phyloP scores from a whole-genome alignment of 2,797 vertebrate genomes.

The Trichosurus vulpecula region DNA sequence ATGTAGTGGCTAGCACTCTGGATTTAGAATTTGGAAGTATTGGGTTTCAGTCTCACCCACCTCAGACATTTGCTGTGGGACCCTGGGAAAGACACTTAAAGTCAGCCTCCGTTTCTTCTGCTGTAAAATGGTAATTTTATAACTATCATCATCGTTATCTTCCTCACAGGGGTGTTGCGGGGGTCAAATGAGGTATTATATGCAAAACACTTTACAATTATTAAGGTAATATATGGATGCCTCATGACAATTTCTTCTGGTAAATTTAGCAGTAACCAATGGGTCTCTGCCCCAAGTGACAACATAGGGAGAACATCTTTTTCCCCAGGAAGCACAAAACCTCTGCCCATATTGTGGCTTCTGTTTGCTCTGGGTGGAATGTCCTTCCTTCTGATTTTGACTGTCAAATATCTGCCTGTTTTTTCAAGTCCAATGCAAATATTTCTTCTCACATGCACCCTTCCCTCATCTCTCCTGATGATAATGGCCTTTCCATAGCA shows the following conservation, averaged over 20 bases:
- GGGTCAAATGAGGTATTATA: not conserved
- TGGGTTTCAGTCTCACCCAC: not conserved
- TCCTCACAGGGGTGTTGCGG: not conserved
- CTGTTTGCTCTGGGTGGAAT: not conserved
- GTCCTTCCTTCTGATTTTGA: not conserved
- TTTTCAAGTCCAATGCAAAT: not conserved
- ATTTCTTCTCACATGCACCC: not conserved
- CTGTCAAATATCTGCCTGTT: not conserved
- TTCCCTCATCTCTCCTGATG: not conserved
- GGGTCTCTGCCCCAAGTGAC: not conserved
- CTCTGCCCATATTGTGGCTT: not conserved
- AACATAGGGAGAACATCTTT: not conserved
- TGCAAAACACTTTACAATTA: not conserved
- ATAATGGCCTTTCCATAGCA: not conserved
- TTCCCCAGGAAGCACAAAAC: not conserved
- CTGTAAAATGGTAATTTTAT: not conserved
- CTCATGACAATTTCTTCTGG: not conserved
- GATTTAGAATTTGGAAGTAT: not conserved
- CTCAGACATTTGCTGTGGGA: not conserved
- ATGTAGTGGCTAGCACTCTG: not conserved
- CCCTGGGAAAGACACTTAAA: not conserved
- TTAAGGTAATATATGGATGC: not conserved
- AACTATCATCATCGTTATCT: not conserved
- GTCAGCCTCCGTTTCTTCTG: not conserved
- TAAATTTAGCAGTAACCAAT: not conserved